Base-by-base conservation (phyloP, 2,888 invertebrate genomes). In the Ephialtes manifestator region DNA sequence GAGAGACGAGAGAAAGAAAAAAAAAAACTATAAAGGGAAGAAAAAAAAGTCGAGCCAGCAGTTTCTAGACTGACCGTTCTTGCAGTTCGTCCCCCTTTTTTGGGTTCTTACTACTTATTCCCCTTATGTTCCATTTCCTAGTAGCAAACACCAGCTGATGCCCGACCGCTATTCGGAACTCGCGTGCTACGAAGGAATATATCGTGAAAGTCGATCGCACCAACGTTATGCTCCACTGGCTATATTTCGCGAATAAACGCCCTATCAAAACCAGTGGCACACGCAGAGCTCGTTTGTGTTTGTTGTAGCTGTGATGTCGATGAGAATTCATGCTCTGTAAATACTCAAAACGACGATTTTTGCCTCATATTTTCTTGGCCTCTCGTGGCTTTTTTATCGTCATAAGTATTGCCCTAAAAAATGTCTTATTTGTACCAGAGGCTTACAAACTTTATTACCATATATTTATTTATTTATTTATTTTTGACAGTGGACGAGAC, bases 101-200 rank as follows among this genome's bases (percentile, higher is more conserved):
- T 60, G 15, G 28, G 28, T 11, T 63, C 18, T 15, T 48, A 31
- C 28, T 43, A 39, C 51, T 63, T 75, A 63, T 51, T 63, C 48
- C 31, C 48, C 63, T 51, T 35, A 10, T 31, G 75, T 31, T 51
- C 48, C 75, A 63, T 75, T 51, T 75, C 15, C 63, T 15, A 51
- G 43, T 48, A n/a, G 48, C 48, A 70, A 70, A 63, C 60, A 15
- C 18, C 75, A 63, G 75, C 75, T 75, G 75, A 75, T 75, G 60
- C 60, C 51, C 39, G 65, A 67, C 60, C 72, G 35, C 58, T 48
- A n/a, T 28, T n/a, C 72, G 75, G 5, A 35, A 31, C 18, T 72
- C 72, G 80, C 72, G 80, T 72, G 72, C 55, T 72, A 72, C 55
- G 55, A 20, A 67, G 46, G 65, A 39, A 71, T 80, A 67, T 72